These are phyloP conservation scores for Onthophagus sagittarius DNA, from an alignment of 2,888 invertebrate species.

Conservation along the genomic window DNA sequence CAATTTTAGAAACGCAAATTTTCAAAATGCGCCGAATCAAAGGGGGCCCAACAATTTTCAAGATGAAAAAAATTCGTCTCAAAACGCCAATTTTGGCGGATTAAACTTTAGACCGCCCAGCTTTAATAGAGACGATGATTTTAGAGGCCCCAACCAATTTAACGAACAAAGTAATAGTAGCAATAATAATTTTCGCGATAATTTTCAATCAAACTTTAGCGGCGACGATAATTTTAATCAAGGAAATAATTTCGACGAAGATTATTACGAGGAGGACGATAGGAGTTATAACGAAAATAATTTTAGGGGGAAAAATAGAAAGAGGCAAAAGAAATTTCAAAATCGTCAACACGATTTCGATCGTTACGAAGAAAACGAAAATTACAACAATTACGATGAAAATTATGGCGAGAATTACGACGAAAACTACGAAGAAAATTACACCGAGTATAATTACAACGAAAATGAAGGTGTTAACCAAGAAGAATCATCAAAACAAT, in stretches of 20 bases:
- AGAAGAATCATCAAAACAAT: slow-evolving; percentile 34
- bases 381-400: not conserved
- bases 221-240: slow-evolving; percentile 18
- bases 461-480: not conserved
- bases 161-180: not conserved
- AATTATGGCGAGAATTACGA: not conserved
- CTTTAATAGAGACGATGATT: slow-evolving; percentile 18
- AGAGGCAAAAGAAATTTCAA: slow-evolving; percentile 7
- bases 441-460: not conserved
- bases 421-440: slow-evolving; percentile 4
- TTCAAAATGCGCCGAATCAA: not conserved
- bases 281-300: slow-evolving; percentile 18
- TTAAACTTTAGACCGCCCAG: not conserved
- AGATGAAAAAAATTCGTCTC: slow-evolving; percentile 4
- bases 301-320: not conserved
- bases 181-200: slow-evolving; percentile 15
- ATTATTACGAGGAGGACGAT: not conserved
- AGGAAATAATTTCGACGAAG: slow-evolving; percentile 25
- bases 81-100: slow-evolving; percentile 11
- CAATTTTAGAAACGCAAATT: slow-evolving; percentile 12
- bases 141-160: slow-evolving; percentile 22
- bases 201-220: slow-evolving; percentile 12
- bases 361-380: slow-evolving; percentile 2
- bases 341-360: not conserved
- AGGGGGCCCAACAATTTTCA: slow-evolving; percentile 18